Evolutionary conservation across 2,888 invertebrate genomes (phyloP), one percentile per base, ranked within the genome.

Genomic region (Drosophila niveifrons): DNA sequence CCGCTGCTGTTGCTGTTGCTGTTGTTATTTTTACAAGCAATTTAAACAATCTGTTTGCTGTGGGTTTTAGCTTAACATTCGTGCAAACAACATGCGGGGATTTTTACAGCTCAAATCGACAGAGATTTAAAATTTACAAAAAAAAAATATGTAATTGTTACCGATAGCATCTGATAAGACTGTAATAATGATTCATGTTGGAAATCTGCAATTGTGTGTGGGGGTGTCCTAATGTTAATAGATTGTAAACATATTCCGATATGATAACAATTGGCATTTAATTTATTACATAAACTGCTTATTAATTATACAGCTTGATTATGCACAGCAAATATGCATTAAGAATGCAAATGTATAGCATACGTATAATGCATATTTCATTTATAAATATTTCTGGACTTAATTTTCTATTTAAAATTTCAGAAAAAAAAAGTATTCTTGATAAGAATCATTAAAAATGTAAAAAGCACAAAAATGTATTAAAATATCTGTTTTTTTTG

Each of bases 1-100:
- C 47, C 64, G 61, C 59, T 65, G 34, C 47, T 62, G 23, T 50
- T 8, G 31, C 31, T 58, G 18, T 75, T 72, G 75, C 62, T 78
- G 50, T 63, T 75, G 66, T 76, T 83, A 70, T 76, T 72, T 72
- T 78, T 80, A 80, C 82, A 87, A 82, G 82, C 85, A 84, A 83
- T 87, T 83, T 79, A 58, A 87, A 66, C 82, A 84, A 83, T 82
- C 78, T 87, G 82, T 75, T 79, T 71, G 61, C 84, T 68, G 64
- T 65, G 75, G 61, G 56, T 55, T 66, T 74, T 55, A 72, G 79
- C 77, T 83, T 70, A 67, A 78, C 83, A 68, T 64, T 48, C 61
- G 50, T 84, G 82, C 78, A 74, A 83, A 80, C 80, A 78, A 13
- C 52, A n/a, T 17, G 13, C 15, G 47, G 36, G 43, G 56, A 61